A percentile compares a stretch with the other conserved stretches of the same genome.
Evolutionary conservation across 2,797 vertebrate genomes (phyloP).

Genomic region (Semaprochilodus insignis): DNA sequence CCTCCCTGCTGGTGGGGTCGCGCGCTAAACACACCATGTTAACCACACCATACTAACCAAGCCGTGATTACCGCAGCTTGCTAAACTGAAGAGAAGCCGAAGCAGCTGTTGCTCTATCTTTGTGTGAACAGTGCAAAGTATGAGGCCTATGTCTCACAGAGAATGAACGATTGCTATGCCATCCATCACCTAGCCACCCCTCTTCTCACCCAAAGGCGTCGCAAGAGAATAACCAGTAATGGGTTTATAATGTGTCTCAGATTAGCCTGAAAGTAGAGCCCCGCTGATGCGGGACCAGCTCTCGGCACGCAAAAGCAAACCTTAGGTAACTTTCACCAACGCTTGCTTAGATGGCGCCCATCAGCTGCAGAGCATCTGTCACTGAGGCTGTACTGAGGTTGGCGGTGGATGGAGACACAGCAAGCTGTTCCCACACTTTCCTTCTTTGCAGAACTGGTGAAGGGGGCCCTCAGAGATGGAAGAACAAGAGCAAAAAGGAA

Average conservation of each 20-base stretch:
- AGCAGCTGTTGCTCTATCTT: conserved; percentile 30
- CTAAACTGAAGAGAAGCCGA: conserved; percentile 3
- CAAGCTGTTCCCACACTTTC: conserved; percentile 31
- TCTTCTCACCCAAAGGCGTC: background rate
- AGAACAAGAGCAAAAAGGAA: conserved; percentile 27
- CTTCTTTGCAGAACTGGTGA: conserved; percentile 6
- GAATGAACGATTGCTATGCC: background rate
- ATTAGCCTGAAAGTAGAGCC: conserved; percentile 11
- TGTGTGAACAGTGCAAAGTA: background rate
- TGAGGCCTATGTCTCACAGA: background rate
- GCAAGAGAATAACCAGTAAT: conserved; percentile 5
- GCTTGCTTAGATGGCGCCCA: conserved; percentile 23
- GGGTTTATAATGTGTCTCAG: conserved; percentile 32
- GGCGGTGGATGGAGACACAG: conserved; percentile 11
- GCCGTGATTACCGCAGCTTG: background rate
- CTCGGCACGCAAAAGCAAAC: background rate
- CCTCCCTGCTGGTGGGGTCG: conserved; percentile 27
- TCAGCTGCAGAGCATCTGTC: conserved; percentile 49
- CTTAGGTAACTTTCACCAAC: background rate
- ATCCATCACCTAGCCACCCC: conserved; percentile 11
- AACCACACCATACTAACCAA: conserved; percentile 1
- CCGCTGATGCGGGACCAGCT: background rate
- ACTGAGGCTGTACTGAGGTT: background rate
- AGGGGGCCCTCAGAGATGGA: conserved; percentile 1
- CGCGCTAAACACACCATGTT: conserved; percentile 23